Evolutionary conservation across 2,113 vertebrate genomes (phyloP).

Genomic region (Elephantulus edwardii): DNA sequence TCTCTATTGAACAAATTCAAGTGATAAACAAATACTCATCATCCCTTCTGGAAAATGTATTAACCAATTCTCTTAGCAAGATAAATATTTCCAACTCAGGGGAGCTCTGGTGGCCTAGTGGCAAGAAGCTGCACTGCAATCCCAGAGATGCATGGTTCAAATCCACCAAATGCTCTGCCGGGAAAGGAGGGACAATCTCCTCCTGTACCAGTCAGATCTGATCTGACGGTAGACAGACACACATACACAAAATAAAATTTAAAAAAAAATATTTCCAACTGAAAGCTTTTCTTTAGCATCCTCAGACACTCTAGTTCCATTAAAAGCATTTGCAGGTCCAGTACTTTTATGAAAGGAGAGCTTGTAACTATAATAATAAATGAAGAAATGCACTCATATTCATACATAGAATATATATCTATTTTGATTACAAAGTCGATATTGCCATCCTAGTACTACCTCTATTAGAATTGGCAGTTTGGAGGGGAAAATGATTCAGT

Average conservation of each 20-base stretch:
- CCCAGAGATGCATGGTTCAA: no score
- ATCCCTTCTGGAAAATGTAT: neutral
- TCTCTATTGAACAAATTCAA: neutral
- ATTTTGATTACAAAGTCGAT: constrained; percentile 16
- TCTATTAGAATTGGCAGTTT: neutral
- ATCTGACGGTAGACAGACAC: no score
- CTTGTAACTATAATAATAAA: neutral
- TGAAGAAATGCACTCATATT: neutral
- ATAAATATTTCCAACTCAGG: neutral
- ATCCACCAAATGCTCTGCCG: no score
- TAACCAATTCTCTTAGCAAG: neutral
- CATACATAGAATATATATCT: neutral
- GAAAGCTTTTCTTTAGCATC: neutral
- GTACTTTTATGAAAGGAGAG: neutral
- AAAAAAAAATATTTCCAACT: neutral
- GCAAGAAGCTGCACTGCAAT: no score
- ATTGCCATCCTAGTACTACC: neutral
- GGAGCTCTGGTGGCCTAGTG: no score
- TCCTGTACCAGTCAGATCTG: no score
- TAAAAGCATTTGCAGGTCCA: neutral
- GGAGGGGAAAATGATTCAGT: neutral
- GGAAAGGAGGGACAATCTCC: no score
- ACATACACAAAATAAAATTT: no score
- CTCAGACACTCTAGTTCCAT: neutral
- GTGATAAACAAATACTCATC: neutral